Base-by-base conservation (phyloP, 2,113 vertebrate genomes). In the Climacteris rufus region DNA sequence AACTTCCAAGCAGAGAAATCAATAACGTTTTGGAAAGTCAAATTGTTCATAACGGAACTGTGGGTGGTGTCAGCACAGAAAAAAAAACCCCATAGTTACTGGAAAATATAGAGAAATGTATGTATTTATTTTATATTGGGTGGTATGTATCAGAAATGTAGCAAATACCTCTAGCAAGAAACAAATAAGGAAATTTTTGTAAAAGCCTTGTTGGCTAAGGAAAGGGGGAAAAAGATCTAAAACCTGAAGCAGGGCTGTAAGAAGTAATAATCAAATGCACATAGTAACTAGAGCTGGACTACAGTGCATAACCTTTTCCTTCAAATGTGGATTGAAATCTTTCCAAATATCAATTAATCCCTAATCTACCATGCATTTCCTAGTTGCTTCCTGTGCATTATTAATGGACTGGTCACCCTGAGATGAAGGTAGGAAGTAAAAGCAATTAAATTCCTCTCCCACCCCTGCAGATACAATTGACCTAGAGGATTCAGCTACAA, bases 311-410 rank as follows among this genome's bases (percentile, higher is more conserved):
- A 97, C 92, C 81, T 97, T 97, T 95, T 96, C 83, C 80, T 92
- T 96, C 89, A 95, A 95, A 96, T 90, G 90, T 91, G 69, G 90
- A 96, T 97, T 97, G 97, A 97, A 97, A 97, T 96, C 96, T 96
- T 96, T 97, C 96, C 97, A 97, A 97, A 96, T 97, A 97, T 95
- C 96, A 97, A 97, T 97, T 97, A 97, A 97, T 97, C 97, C 94
- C 84, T 97, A 96, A 96, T 97, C 90, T 97, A 91, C 92, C 97
- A 94, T 97, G 92, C 94, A 96, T 96, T 97, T 97, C 94, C 93
- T 96, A 86, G 94, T 94, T 91, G 89, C 92, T 97, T 96, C 97
- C 95, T 96, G 96, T 96, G 96, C 94, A 96, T 96, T 97, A 97
- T 96, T 97, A 97, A 97, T 97, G 93, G 93, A 83, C 88, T 96